Base-by-base conservation (phyloP, 1,140 invertebrate species). In the Psix sp. region DNA sequence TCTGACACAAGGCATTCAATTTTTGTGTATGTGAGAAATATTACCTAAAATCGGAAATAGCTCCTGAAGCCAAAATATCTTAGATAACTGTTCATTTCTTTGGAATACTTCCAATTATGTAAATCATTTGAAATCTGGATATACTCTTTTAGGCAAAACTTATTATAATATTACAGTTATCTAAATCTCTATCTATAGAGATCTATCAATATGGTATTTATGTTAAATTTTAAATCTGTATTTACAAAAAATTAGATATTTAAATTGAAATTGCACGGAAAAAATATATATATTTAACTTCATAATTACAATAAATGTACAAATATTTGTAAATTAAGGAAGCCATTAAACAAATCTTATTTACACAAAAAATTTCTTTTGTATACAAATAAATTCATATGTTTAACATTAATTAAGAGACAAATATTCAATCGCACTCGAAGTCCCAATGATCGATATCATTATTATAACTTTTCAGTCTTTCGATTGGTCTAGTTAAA, bases 361-460 rank as follows among this genome's bases (percentile, higher is more conserved):
- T 56, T 66, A 66, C 48, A 73, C 36, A 54, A 13, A 68, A 51
- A 68, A 15, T 35, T 6, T 45, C 18, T 20, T 35, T 14, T 45
- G 17, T 40, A 54, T 46, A 36, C 11, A 35, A 35, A 35, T 24
- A 63, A 63, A 52, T 18, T 11, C 49, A 46, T 42, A 38, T 33
- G 3, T 57, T 49, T 52, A 15, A 29, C 18, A 26, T 43, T 38
- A 46, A 7, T 9, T 35, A 17, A 40, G 14, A 20, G 29, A 14
- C 6, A 40, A 33, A 18, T 13, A 3, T 24, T 38, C n/a, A 54
- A 13, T 74, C 17, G 21, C 66, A 72, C 75, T 79, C 85, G 75
- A 88, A 88, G 77, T 88, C 85, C 87, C 87, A 88, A 65, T 86
- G 81, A 48, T 80, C 85, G n/a, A 75, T 77, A 62, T 83, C 81